Conservation (phyloP, 2,797 vertebrate genomes). For the Allobates femoralis region DNA sequence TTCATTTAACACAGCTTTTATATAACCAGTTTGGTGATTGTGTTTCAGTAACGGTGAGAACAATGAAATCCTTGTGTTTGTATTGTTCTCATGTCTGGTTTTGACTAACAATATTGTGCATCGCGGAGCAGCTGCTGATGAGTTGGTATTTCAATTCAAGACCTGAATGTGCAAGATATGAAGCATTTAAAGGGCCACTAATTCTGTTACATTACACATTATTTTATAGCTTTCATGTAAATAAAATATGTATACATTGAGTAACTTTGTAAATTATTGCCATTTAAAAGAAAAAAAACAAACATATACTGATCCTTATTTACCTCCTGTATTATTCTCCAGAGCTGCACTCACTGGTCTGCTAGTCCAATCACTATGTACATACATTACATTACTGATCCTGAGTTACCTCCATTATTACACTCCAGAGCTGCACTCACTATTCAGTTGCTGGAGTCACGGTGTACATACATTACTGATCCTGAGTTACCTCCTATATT, state of each 20-base stretch:
- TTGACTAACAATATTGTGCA: conserved; percentile 18
- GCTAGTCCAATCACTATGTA: no score
- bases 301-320: no score
- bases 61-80: conserved; percentile 26
- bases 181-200: not conserved
- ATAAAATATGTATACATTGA: no score
- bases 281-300: no score
- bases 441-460: no score
- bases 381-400: no score
- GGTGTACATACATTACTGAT: no score
- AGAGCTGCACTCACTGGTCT: no score
- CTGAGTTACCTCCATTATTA: no score
- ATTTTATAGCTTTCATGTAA: not conserved
- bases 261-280: not conserved
- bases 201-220: not conserved
- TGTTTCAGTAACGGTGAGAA: not conserved
- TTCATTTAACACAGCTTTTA: conserved; percentile 38
- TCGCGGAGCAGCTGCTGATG: not conserved
- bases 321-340: no score
- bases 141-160: conserved; percentile 27
- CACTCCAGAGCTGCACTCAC: no score
- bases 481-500: no score
- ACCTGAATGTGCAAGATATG: not conserved
- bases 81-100: conserved; percentile 16
- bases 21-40: conserved; percentile 15